Evolutionary conservation across 2,888 invertebrate genomes (phyloP).

Genomic region (Osedax fenrisi): DNA sequence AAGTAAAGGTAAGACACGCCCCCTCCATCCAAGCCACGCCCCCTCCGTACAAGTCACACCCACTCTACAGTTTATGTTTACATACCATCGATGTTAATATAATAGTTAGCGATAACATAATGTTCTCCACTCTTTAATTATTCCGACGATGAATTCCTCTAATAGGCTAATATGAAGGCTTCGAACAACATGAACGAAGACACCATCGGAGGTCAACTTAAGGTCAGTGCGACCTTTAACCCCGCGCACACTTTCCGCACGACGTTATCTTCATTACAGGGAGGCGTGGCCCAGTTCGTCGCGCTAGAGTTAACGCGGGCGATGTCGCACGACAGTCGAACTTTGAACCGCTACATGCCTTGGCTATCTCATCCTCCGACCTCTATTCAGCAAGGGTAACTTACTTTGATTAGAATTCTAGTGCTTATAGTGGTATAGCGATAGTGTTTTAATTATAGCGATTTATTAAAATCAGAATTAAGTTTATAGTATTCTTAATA

Average conservation of each 20-base stretch:
- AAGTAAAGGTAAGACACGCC: conserved; percentile 68
- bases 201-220: conserved; percentile 85
- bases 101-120: no score
- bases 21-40: no score
- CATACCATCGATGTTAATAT: no score
- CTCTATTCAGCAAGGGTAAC: conserved; percentile 68
- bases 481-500: no score
- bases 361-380: conserved; percentile 77
- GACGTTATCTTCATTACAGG: conserved; percentile 58
- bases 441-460: no score
- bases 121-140: no score
- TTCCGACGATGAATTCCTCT: no score
- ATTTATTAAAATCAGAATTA: no score
- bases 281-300: conserved; percentile 69
- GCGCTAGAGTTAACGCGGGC: conserved; percentile 81
- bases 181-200: conserved; percentile 62
- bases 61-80: no score
- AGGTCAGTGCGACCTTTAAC: conserved; percentile 73
- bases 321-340: conserved; percentile 67
- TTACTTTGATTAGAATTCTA: no score
- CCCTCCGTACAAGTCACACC: no score
- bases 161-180: conserved; percentile 62
- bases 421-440: no score
- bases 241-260: conserved; percentile 82
- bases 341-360: conserved; percentile 69